Evolutionary conservation across 1,140 invertebrate genomes (phyloP).

Genomic region (Ceratina japonica): DNA sequence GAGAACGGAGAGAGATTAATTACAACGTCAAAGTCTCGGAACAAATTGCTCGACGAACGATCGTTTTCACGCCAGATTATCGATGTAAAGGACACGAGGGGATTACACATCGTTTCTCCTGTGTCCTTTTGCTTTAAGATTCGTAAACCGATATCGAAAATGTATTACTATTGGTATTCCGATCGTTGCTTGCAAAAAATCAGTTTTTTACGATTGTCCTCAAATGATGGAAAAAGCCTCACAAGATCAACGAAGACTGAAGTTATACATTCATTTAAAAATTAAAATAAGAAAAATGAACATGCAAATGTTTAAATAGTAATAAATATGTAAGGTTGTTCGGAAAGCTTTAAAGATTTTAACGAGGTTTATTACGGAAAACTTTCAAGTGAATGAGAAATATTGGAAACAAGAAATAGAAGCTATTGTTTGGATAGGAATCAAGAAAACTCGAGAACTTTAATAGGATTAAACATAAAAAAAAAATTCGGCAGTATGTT

Average conservation of each 20-base stretch:
- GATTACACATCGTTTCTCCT: not conserved
- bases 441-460: not conserved
- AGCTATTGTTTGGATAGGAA: not conserved
- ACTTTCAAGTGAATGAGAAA: not conserved
- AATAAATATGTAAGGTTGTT: not conserved
- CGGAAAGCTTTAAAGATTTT: not conserved
- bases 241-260: not conserved
- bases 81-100: not conserved
- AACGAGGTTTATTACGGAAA: not conserved
- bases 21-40: not conserved
- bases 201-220: too few species aligned
- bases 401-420: not conserved
- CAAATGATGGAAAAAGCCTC: too few species aligned
- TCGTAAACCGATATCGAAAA: not conserved
- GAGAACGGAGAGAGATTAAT: not conserved
- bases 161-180: not conserved
- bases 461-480: not conserved
- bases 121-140: not conserved
- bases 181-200: not conserved
- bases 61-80: not conserved
- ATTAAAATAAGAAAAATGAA: too few species aligned
- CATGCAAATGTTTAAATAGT: too few species aligned
- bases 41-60: slow-evolving; percentile 7
- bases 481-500: not conserved
- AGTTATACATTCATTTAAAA: too few species aligned